Evolutionary conservation across 2,797 vertebrate species (phyloP), one percentile per base, ranked within the genome.

Genomic region (Halcyon chelicuti): DNA sequence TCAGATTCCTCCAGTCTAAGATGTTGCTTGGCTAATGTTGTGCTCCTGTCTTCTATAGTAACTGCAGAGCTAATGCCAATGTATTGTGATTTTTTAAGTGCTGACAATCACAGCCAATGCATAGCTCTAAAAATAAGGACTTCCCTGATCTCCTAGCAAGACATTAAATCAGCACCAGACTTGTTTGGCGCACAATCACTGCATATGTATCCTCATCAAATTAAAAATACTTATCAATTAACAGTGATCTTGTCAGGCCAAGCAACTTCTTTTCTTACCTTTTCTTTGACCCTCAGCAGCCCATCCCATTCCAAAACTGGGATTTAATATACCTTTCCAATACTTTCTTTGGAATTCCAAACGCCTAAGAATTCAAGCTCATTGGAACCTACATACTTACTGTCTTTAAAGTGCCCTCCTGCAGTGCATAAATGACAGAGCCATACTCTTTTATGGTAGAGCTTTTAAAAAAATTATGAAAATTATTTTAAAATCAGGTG

Each of bases 241-340:
- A 39, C 31, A 74, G 9, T 47, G 70, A 62, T 31, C 23, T 42
- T 55, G 16, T 62, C 66, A 80, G 33, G 79, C 44, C 84, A 87
- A 94, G 54, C 92, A 93, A 60, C 81, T 83, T 75, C 31, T 88
- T 94, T 87, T 85, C 31, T 63, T 76, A 37, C 47, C 4, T 4
- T 40, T 25, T 68, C 47, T 37, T 65, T 19, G 0, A 51, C 33
- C 31, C 28, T 86, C 1, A 0, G 16, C 29, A 65, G 46, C 70
- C 17, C 19, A 18, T 47, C 39, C 44, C 42, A 9, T 46, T 88
- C 46, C 51, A 57, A 78, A 95, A 55, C 60, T 85, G 44, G 33
- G n/a, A 60, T 61, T 60, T 23, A 61, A 3, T 60, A 25, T 33
- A 46, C 4, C 14, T 75, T 96, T 75, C 60, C n/a, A 68, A 0